A percentile compares a stretch with the other conserved stretches of the same genome.
phyloP scores from a whole-genome alignment of 2,888 invertebrate genomes.

The Dioctria rufipes region DNA sequence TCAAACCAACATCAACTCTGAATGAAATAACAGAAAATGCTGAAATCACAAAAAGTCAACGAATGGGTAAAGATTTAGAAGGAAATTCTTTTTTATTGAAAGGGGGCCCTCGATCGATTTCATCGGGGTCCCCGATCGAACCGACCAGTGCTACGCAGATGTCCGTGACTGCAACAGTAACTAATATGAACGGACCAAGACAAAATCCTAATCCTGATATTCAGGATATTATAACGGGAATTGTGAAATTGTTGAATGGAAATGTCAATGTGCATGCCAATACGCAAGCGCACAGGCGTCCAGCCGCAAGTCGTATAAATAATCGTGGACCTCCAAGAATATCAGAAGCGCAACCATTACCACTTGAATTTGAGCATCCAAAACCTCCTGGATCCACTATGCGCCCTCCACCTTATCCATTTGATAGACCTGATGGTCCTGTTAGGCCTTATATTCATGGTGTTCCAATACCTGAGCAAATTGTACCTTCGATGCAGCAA shows the following conservation, averaged over 20 bases:
- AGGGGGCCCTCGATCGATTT: conserved; percentile 70
- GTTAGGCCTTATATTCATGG: conserved; percentile 78
- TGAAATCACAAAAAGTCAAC: conserved; percentile 65
- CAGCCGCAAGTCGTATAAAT: conserved; percentile 85
- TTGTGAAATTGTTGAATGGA: conserved; percentile 89
- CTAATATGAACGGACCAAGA: conserved; percentile 66
- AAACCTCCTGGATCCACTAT: conserved; percentile 67
- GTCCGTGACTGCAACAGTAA: conserved; percentile 71
- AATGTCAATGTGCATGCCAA: conserved; percentile 90
- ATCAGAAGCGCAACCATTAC: conserved; percentile 81
- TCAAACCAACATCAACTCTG: conserved; percentile 69
- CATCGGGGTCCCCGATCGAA: conserved; percentile 71
- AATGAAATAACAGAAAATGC: conserved; percentile 61
- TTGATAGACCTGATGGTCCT: conserved; percentile 78
- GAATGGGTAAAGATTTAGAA: conserved; percentile 66
- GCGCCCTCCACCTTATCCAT: conserved; percentile 79
- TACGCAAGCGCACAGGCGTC: conserved; percentile 78
- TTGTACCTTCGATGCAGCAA: conserved; percentile 76
- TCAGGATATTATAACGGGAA: conserved; percentile 91
- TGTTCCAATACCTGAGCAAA: conserved; percentile 82
- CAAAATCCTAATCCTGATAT: conserved; percentile 83
- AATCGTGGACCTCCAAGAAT: conserved; percentile 92
- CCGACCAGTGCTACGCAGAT: conserved; percentile 74
- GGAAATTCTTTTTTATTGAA: conserved; percentile 72
- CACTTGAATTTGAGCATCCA: conserved; percentile 72